Conservation (phyloP, 2,888 invertebrate genomes). For the Drosophila eohydei region DNA sequence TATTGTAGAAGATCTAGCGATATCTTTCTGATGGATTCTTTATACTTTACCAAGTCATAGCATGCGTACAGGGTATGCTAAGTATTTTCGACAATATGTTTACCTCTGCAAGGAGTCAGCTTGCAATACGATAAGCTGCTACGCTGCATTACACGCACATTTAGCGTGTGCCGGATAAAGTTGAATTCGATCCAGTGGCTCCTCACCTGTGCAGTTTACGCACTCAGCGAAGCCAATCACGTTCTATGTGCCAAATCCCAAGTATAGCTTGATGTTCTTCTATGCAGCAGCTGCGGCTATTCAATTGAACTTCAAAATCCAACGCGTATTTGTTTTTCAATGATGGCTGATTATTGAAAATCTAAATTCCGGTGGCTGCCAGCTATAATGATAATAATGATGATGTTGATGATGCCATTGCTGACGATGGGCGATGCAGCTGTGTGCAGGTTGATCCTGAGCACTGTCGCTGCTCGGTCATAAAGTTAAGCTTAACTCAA, state of each 20-base stretch:
- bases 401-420: slow-evolving; percentile 26
- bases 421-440: slow-evolving; percentile 32
- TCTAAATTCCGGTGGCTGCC: slow-evolving; percentile 70
- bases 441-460: slow-evolving; percentile 23
- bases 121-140: slow-evolving; percentile 37
- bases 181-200: slow-evolving; percentile 19
- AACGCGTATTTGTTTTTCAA: slow-evolving; percentile 78
- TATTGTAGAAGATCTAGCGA: neutral
- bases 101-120: slow-evolving; percentile 3
- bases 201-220: slow-evolving; percentile 53
- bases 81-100: slow-evolving; percentile 1
- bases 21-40: neutral
- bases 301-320: slow-evolving; percentile 70
- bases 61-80: neutral
- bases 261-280: slow-evolving; percentile 24
- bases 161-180: slow-evolving; percentile 13
- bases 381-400: slow-evolving; percentile 30
- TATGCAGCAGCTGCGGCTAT: slow-evolving; percentile 38
- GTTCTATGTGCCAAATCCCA: slow-evolving; percentile 63
- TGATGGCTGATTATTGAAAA: slow-evolving; percentile 80
- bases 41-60: neutral
- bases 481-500: slow-evolving; percentile 67
- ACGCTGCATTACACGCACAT: slow-evolving; percentile 49
- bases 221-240: slow-evolving; percentile 72
- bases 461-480: slow-evolving; percentile 44